Evolutionary conservation across 2,113 vertebrate species (phyloP).

Genomic region (Vulpes lagopus): DNA sequence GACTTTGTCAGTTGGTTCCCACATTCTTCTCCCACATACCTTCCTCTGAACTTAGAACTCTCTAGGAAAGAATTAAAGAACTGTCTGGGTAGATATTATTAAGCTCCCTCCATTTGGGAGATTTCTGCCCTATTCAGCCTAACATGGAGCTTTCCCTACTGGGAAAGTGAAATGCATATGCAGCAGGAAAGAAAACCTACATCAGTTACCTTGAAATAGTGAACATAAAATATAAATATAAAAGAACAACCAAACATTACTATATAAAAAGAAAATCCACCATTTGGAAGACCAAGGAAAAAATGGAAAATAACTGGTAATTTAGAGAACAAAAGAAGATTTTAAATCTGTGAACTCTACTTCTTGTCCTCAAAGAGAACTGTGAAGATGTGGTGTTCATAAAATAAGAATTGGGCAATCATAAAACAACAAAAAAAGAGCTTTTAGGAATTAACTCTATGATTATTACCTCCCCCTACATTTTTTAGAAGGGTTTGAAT

Average conservation of each 20-base stretch:
- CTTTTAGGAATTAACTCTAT: neutral
- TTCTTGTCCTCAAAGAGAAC: neutral
- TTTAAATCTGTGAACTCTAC: neutral
- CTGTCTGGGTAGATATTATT: neutral
- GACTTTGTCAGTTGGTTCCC: neutral
- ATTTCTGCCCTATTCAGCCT: neutral
- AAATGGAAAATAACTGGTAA: neutral
- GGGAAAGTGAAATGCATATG: neutral
- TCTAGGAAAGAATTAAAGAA: neutral
- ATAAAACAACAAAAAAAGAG: neutral
- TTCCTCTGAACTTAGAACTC: neutral
- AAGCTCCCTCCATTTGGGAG: neutral
- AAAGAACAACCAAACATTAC: neutral
- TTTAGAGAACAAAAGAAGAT: neutral
- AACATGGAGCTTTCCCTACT: neutral
- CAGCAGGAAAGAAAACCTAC: neutral
- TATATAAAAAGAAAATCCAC: neutral
- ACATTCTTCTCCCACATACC: neutral
- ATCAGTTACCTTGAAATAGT: neutral
- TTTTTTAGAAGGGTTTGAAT: neutral
- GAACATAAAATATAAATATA: neutral
- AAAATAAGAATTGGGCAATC: neutral
- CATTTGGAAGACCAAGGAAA: neutral
- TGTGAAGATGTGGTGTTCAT: neutral
- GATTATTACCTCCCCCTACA: neutral